Evolutionary conservation across 2,888 invertebrate species (phyloP).

Genomic region (Notodonta dromedarius): DNA sequence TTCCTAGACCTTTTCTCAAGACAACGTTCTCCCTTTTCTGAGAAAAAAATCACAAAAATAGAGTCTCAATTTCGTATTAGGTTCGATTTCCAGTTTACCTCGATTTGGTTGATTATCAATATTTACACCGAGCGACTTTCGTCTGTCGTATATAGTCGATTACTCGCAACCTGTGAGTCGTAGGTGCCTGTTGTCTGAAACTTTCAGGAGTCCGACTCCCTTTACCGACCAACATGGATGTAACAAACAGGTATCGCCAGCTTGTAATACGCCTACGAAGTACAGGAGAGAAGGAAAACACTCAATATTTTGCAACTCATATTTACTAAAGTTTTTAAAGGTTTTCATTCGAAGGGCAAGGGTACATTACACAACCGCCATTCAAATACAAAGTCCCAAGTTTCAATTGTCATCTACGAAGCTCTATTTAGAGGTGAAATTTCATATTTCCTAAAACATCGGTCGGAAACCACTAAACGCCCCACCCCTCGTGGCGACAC

Average conservation of each 20-base stretch:
- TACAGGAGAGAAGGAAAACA: neutral
- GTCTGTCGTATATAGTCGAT: too few species aligned
- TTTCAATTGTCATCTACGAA: slow-evolving; percentile 6
- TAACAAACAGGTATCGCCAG: neutral
- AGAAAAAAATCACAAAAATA: too few species aligned
- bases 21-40: too few species aligned
- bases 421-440: slow-evolving; percentile 56
- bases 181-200: too few species aligned
- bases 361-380: slow-evolving; percentile 18
- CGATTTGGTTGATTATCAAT: too few species aligned
- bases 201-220: too few species aligned
- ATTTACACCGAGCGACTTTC: too few species aligned
- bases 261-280: neutral
- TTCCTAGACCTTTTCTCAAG: too few species aligned
- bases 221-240: too few species aligned
- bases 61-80: too few species aligned
- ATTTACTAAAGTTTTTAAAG: neutral
- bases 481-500: slow-evolving; percentile 64
- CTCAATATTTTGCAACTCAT: neutral
- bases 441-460: slow-evolving; percentile 72
- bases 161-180: too few species aligned
- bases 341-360: slow-evolving; percentile 12
- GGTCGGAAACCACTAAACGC: slow-evolving; percentile 62
- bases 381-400: slow-evolving; percentile 15
- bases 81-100: too few species aligned